Evolutionary conservation across 2,797 vertebrate genomes (phyloP).

Genomic region (Anolis apletophallus): DNA sequence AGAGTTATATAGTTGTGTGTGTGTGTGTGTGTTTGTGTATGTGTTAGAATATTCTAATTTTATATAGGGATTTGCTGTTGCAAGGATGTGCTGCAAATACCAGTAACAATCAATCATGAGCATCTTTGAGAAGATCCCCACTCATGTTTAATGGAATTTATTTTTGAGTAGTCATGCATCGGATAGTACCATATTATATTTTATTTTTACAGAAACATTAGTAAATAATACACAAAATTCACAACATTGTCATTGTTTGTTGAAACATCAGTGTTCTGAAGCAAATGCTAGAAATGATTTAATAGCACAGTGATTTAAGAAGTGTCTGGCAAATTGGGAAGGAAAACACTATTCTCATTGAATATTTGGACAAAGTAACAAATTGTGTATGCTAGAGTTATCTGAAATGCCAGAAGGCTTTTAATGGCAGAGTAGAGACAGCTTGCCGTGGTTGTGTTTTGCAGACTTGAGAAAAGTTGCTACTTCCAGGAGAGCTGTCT

Average conservation of each 20-base stretch:
- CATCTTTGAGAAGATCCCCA: too few relatives aligned
- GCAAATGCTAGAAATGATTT: slow-evolving; percentile 4
- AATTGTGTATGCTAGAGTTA: slow-evolving; percentile 14
- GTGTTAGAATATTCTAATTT: neutral
- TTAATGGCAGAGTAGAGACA: neutral
- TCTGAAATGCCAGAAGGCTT: slow-evolving; percentile 5
- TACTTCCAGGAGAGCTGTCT: neutral
- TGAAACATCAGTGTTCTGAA: neutral
- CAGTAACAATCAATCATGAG: neutral
- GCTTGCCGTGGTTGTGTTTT: neutral
- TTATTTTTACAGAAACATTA: neutral
- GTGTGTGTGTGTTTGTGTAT: too few relatives aligned
- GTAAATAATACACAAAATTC: neutral
- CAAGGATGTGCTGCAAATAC: neutral
- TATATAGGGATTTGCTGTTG: neutral
- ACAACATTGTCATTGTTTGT: neutral
- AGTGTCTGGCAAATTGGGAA: slow-evolving; percentile 3
- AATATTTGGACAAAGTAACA: neutral
- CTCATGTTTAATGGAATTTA: too few relatives aligned
- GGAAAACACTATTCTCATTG: slow-evolving; percentile 3
- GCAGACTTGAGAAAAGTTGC: neutral
- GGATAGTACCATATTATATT: neutral
- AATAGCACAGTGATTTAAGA: neutral
- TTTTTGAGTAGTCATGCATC: too few relatives aligned
- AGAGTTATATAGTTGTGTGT: neutral